A percentile compares a stretch with the other conserved stretches of the same genome.
phyloP scores from a whole-genome alignment of 2,888 invertebrate species.

The Pseudococcus viburni region DNA sequence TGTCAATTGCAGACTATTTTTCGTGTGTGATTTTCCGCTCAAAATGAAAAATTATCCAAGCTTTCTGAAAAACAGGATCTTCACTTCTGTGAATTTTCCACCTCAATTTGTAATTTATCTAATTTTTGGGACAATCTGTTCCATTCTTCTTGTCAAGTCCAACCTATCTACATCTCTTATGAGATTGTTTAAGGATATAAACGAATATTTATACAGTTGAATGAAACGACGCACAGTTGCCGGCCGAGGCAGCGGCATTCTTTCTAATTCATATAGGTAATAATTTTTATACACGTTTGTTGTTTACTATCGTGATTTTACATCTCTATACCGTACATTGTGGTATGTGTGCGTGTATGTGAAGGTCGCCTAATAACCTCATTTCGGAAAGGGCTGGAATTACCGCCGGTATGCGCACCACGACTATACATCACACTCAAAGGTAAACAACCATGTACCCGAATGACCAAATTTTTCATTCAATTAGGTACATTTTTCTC shows the following conservation, averaged over 20 bases:
- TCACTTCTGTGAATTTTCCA: too few relatives aligned
- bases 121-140: too few relatives aligned
- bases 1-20: too few relatives aligned
- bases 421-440: not conserved
- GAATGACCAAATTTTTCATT: conserved; percentile 43
- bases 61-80: too few relatives aligned
- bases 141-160: too few relatives aligned
- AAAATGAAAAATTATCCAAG: too few relatives aligned
- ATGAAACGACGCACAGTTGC: not conserved
- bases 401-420: not conserved
- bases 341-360: conserved; percentile 7
- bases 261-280: conserved; percentile 8
- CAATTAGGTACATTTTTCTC: conserved; percentile 37
- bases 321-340: not conserved
- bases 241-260: not conserved
- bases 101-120: too few relatives aligned
- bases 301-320: conserved; percentile 34
- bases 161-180: too few relatives aligned
- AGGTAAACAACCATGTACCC: conserved; percentile 26
- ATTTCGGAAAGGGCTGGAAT: not conserved
- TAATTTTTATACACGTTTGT: conserved; percentile 44
- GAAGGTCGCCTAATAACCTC: conserved; percentile 58
- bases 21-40: too few relatives aligned
- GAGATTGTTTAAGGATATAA: too few relatives aligned
- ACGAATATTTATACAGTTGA: too few relatives aligned